Base-by-base conservation (phyloP, 2,113 vertebrate species). In the Scolopax mira region DNA sequence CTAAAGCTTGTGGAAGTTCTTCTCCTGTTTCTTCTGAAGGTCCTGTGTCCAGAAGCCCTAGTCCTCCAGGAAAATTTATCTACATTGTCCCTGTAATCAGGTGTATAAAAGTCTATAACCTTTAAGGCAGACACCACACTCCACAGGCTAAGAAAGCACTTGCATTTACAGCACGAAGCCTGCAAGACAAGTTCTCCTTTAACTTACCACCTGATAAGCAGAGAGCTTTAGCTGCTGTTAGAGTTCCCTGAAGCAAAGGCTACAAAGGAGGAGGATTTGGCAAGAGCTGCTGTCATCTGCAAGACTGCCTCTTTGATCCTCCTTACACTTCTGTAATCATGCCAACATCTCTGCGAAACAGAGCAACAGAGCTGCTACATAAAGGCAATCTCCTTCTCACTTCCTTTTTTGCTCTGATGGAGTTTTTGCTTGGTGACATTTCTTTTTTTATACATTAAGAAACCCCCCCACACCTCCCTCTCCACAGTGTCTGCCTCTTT, bases 271-370 rank as follows among this genome's bases (percentile, higher is more conserved):
- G 17, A 75, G 42, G 73, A 92, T 93, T 94, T 96, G 85, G 88
- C 92, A 93, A 93, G 89, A 88, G 55, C 72, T 88, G 49, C 73
- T 94, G 88, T 92, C 94, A 90, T 90, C 86, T 95, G 90, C 72
- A 52, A 93, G 72, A 15, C 88, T 88, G 77, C 69, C 65, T 94
- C 88, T 94, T 94, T 95, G 95, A 96, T 96, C 92, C 88, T 93
- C 90, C 91, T 94, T 86, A 84, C 51, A 2, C 42, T 89, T 70
- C 64, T 95, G 94, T 84, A 95, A 96, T 88, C 83, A 39, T 80
- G 94, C 95, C 96, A 95, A 31, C 58, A 79, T 84, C 86, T 96
- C 92, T 92, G 94, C 86, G 86, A 78, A 97, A 83, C 79, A 93
- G 66, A 88, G 37, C 42, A 86, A 33, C 84, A 54, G 79, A 67